Base-by-base conservation (phyloP, 2,888 invertebrate species). In the Biston stratarius region DNA sequence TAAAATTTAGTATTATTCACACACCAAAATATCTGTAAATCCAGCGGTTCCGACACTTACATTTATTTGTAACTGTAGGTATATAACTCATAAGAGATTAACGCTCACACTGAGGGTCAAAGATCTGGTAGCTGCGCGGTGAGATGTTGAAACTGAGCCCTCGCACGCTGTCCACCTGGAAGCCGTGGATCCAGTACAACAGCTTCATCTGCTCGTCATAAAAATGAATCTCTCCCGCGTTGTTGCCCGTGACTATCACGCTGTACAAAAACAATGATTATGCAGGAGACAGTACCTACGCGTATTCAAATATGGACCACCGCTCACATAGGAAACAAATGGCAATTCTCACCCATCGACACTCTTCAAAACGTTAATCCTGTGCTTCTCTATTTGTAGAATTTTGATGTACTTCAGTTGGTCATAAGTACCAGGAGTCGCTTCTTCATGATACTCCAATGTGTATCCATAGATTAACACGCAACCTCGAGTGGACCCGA, bases 141-240 rank as follows among this genome's bases (percentile, higher is more conserved):
- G 84, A 78, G 6, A 91, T 69, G 74, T 95, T 93, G 74, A 95
- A 95, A 74, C 94, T 93, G 57, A 95, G 87, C 0, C 85, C 88
- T n/a, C 78, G 86, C 56, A 95, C 91, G 51, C 85, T 82, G 75
- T 94, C 94, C 24, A 95, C 83, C 5, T 83, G 80, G 70, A 91
- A 92, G 9, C 93, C 90, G 47, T 92, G 88, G 64, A 94, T 88
- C 95, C 95, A 95, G 82, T 95, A 95, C 56, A 96, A 74, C 60
- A 96, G 84, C 77, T 90, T 94, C 74, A 96, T 79, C 73, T 94
- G 91, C 51, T 88, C 84, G 72, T 96, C 95, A 78, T 95, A 96
- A 81, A 96, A 96, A 73, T 88, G 91, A 53, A 96, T 90, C 53
- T 94, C 88, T 0, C 96, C 96, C 0, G 63, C 73, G 12, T 81